A percentile compares a stretch with the other conserved stretches of the same genome.
These are phyloP conservation scores for Trachelus troglodyta DNA, from an alignment of 2,888 invertebrate genomes.

Conservation along the genomic window DNA sequence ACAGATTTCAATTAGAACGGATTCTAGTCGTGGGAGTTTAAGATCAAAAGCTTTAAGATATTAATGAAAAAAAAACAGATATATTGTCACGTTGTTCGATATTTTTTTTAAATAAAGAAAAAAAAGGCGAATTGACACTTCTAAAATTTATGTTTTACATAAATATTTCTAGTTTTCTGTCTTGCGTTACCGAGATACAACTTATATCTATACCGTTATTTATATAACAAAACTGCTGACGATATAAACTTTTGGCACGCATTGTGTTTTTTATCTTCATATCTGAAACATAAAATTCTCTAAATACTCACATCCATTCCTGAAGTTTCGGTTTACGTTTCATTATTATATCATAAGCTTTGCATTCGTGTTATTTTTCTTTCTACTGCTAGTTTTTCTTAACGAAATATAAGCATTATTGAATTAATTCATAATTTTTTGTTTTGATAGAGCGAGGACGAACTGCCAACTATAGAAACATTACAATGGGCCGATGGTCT, in stretches of 20 bases:
- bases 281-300: neutral
- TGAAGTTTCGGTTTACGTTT: neutral
- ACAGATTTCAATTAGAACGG: neutral
- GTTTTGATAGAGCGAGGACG: constrained; percentile 74
- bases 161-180: neutral
- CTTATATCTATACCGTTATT: neutral
- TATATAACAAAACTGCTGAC: neutral
- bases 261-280: neutral
- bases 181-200: neutral
- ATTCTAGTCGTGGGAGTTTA: neutral
- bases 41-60: neutral
- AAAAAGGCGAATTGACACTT: neutral
- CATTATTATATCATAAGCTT: neutral
- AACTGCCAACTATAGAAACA: constrained; percentile 79
- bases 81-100: neutral
- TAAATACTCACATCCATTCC: neutral
- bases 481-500: constrained; percentile 92
- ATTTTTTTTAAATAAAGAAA: neutral
- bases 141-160: neutral
- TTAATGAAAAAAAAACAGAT: neutral
- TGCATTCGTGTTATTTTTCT: neutral
- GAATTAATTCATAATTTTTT: neutral
- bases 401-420: neutral
- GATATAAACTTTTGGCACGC: constrained; percentile 1
- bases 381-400: neutral